Percentiles rank a stretch among this genome's conserved stretches.
Evolutionary conservation across 2,113 vertebrate genomes (phyloP).

Genomic region (Raja brachyura): DNA sequence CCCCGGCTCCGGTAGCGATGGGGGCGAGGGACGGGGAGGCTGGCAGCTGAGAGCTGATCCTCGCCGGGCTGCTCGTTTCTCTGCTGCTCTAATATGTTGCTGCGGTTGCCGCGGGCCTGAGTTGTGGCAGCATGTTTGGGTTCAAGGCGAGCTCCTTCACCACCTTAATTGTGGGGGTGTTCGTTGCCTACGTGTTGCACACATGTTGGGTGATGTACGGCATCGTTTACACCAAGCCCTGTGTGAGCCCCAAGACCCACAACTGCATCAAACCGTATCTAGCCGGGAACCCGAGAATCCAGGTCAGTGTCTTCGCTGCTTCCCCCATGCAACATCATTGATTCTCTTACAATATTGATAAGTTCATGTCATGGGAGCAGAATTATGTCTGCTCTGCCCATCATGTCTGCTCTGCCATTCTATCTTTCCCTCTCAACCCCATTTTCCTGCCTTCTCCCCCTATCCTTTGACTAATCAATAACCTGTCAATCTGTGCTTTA

Average conservation of each 20-base stretch:
- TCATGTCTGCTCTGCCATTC: too few species aligned
- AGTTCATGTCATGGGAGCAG: too few species aligned
- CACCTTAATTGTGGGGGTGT: conserved; percentile 80
- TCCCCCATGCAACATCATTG: background rate
- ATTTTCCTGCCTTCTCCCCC: too few species aligned
- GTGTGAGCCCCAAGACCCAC: conserved; percentile 53
- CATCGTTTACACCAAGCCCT: conserved; percentile 88
- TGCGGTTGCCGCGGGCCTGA: background rate
- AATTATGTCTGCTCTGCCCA: too few species aligned
- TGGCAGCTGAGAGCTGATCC: too few species aligned
- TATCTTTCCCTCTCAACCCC: too few species aligned
- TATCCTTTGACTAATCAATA: too few species aligned
- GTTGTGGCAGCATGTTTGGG: conserved; percentile 34
- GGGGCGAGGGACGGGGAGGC: too few species aligned
- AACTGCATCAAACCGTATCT: conserved; percentile 79
- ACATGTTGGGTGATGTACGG: conserved; percentile 98
- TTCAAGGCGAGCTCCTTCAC: conserved; percentile 77
- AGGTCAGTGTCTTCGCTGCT: conserved; percentile 57
- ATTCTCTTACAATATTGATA: background rate
- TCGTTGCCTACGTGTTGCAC: conserved; percentile 85
- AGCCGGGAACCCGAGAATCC: conserved; percentile 71
- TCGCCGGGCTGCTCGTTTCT: background rate
- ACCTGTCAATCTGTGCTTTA: too few species aligned
- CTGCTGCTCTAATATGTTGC: conserved; percentile 2
- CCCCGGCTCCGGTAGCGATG: too few species aligned